Evolutionary conservation across 2,797 vertebrate genomes (phyloP), one percentile per base, ranked within the genome.

Genomic region (Nyctalus aviator): DNA sequence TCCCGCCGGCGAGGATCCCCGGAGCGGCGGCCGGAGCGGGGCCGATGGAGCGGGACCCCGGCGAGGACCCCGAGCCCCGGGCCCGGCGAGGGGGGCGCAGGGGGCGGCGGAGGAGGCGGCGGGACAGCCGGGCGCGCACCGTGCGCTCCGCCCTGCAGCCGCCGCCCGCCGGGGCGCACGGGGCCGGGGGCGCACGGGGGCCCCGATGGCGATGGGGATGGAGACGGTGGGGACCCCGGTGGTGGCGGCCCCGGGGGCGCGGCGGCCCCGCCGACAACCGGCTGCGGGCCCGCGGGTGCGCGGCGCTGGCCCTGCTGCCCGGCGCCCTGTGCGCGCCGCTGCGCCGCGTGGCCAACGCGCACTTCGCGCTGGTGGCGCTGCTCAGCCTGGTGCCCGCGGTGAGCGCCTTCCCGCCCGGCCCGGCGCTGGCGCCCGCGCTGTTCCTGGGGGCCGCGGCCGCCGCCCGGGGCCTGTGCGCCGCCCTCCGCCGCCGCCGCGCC

Each of bases 271-370:
- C 99, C 41, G 98, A 98, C 98, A 99, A 99, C 98, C 98, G 98
- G 96, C 99, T 99, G 44, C 99, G 99, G 98, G 99, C 99, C 93
- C 99, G 99, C 98, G 99, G 99, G 96, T 99, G 99, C 98, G 99
- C 99, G 0, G 96, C 99, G 17, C 98, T 99, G 84, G 99, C 99
- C 78, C 99, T 99, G 97, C 98, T 99, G 96, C 99, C 99, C 87
- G 99, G 98, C 37, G 37, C 37, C 37, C 37, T 41, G 37, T 41
- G 37, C 37, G 37, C 6, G 37, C 37, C 37, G 37, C 37, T 99
- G 95, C 99, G 99, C 92, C 98, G 99, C 66, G 99, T 99, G 89
- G 99, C 99, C 96, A 99, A 99, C 25, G 99, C 99, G 66, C 99
- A 99, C 98, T 99, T 99, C 27, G 99, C 99, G 15, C 99, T 99